Conservation (phyloP, 2,113 vertebrate species). For the Apaloderma vittatum region DNA sequence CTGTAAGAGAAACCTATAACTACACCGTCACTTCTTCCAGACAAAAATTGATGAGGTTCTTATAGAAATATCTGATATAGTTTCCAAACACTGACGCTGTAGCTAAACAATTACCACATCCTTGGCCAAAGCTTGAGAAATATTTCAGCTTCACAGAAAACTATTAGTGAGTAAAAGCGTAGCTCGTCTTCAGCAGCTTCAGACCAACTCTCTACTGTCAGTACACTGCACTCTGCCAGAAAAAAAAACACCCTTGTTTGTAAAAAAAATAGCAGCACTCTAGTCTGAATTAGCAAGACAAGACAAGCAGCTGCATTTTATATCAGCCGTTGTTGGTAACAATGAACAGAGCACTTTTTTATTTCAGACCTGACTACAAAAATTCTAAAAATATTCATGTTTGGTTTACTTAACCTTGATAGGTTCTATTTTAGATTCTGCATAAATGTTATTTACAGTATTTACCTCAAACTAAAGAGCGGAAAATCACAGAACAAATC, state of each 20-base stretch:
- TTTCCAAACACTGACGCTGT: background rate
- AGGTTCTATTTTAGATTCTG: background rate
- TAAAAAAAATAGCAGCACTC: conserved; percentile 29
- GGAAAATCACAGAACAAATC: background rate
- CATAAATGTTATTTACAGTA: background rate
- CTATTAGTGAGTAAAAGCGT: background rate
- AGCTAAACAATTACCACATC: background rate
- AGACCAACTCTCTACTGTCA: background rate
- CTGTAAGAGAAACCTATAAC: background rate
- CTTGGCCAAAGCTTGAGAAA: background rate
- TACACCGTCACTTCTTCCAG: background rate
- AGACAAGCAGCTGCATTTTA: background rate
- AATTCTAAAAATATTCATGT: background rate
- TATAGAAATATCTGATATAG: fast-evolving
- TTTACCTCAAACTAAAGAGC: background rate
- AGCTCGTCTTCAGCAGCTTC: background rate
- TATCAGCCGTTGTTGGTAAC: background rate
- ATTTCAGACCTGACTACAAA: background rate
- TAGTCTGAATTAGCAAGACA: conserved; percentile 28
- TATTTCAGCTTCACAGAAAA: background rate
- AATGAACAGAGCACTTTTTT: conserved; percentile 16
- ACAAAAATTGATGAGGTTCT: fast-evolving
- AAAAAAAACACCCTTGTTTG: background rate
- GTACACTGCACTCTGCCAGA: background rate
- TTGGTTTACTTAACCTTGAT: background rate